Evolutionary conservation across 2,888 invertebrate species (phyloP).

Genomic region (Anticlea derivata): DNA sequence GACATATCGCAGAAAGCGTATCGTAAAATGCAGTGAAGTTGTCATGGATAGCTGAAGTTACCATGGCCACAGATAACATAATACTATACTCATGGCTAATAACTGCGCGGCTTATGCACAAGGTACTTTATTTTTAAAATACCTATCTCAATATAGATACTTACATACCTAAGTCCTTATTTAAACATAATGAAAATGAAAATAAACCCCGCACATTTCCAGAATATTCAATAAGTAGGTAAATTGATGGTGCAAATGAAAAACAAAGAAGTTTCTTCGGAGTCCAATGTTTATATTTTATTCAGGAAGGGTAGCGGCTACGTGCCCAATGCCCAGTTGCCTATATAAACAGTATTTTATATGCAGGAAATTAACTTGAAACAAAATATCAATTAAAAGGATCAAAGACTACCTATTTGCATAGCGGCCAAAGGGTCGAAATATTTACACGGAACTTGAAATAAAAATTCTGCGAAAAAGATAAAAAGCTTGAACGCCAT

Average conservation of each 20-base stretch:
- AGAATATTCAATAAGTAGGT: slow-evolving; percentile 24
- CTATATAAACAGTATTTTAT: slow-evolving; percentile 35
- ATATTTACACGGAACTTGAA: slow-evolving; percentile 50
- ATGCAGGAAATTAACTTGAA: slow-evolving; percentile 45
- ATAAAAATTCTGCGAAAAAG: slow-evolving; percentile 45
- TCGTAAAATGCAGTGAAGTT: too few relatives aligned
- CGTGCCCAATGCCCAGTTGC: slow-evolving; percentile 34
- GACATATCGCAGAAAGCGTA: too few relatives aligned
- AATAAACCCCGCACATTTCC: slow-evolving; percentile 15
- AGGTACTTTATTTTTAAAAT: too few relatives aligned
- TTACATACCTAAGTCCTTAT: too few relatives aligned
- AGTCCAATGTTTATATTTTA: slow-evolving; percentile 32
- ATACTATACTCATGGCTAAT: too few relatives aligned
- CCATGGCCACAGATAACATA: too few relatives aligned
- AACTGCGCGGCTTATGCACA: too few relatives aligned
- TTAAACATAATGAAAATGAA: neutral
- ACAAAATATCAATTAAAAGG: slow-evolving; percentile 58
- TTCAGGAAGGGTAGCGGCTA: slow-evolving; percentile 31
- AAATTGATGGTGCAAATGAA: slow-evolving; percentile 21
- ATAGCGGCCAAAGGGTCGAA: slow-evolving; percentile 50
- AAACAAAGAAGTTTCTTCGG: slow-evolving; percentile 26
- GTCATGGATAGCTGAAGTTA: too few relatives aligned
- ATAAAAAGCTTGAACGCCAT: slow-evolving; percentile 40
- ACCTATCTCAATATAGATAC: too few relatives aligned
- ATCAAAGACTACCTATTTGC: slow-evolving; percentile 54